phyloP scores from a whole-genome alignment of 1,140 invertebrate genomes.

The Eulimnadia texana region DNA sequence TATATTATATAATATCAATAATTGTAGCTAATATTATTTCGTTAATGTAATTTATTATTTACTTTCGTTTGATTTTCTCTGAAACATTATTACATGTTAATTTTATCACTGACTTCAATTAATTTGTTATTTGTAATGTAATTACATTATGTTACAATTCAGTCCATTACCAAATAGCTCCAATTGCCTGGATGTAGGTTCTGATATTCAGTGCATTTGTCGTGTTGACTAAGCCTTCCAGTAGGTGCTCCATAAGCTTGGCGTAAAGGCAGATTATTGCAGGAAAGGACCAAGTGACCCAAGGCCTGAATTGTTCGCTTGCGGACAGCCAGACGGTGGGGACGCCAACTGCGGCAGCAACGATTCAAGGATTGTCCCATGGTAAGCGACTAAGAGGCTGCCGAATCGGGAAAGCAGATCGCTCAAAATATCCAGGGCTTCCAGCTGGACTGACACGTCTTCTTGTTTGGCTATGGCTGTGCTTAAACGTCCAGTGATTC shows the following conservation, averaged over 20 bases:
- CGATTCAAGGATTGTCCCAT: slow-evolving; percentile 68
- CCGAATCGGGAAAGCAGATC: slow-evolving; percentile 89
- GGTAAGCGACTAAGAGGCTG: slow-evolving; percentile 68
- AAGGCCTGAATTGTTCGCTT: slow-evolving; percentile 66
- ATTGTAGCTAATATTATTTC: too few relatives aligned
- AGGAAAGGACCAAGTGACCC: slow-evolving; percentile 79
- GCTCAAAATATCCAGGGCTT: slow-evolving; percentile 89
- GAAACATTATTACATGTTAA: too few relatives aligned
- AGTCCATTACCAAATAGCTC: slow-evolving; percentile 82
- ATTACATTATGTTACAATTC: too few relatives aligned
- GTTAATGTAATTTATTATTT: too few relatives aligned
- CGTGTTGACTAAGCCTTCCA: slow-evolving; percentile 64
- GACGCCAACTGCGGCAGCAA: slow-evolving; percentile 85
- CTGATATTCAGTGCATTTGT: slow-evolving; percentile 62
- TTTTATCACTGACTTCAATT: too few relatives aligned
- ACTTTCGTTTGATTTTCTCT: too few relatives aligned
- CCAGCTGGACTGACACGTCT: slow-evolving; percentile 92
- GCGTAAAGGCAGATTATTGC: slow-evolving; percentile 73
- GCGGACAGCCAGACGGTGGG: slow-evolving; percentile 64
- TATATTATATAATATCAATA: too few relatives aligned
- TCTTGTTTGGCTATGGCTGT: slow-evolving; percentile 88
- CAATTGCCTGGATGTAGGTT: slow-evolving; percentile 92
- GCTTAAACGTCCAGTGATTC: slow-evolving; percentile 78
- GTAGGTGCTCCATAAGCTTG: slow-evolving; percentile 74
- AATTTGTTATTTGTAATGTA: too few relatives aligned